phyloP scores from a whole-genome alignment of 2,113 vertebrate species.

The Phycodurus eques region DNA sequence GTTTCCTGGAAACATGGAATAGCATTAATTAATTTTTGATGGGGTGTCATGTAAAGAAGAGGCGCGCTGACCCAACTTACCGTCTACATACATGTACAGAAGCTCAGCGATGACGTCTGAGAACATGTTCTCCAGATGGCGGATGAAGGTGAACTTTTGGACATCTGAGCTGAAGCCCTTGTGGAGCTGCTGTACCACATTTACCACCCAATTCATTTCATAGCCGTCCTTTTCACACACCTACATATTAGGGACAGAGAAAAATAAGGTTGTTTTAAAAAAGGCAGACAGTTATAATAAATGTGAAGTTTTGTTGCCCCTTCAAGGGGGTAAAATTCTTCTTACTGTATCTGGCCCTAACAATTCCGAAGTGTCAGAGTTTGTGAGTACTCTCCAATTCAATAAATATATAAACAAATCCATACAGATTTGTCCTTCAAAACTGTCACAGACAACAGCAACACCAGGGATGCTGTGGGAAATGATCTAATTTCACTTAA shows the following conservation, averaged over 20 bases:
- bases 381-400: no score
- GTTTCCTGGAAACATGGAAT: conserved; percentile 45
- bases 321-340: background rate
- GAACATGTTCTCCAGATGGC: conserved; percentile 80
- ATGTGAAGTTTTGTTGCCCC: background rate
- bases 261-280: background rate
- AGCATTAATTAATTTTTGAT: conserved; percentile 3
- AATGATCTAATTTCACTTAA: no score
- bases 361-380: no score
- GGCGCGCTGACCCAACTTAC: conserved; percentile 50
- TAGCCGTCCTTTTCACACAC: conserved; percentile 90
- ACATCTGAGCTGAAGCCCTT: conserved; percentile 66
- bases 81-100: conserved; percentile 72
- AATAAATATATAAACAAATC: no score
- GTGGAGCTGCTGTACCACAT: conserved; percentile 82
- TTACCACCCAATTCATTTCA: conserved; percentile 85
- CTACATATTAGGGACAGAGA: conserved; percentile 51
- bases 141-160: conserved; percentile 79
- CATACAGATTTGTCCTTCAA: no score
- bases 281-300: background rate
- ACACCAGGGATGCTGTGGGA: no score
- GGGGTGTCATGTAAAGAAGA: background rate
- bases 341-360: background rate
- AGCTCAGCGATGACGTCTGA: conserved; percentile 76
- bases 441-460: no score